Conservation (phyloP, 2,797 vertebrate species). For the Masticophis lateralis region DNA sequence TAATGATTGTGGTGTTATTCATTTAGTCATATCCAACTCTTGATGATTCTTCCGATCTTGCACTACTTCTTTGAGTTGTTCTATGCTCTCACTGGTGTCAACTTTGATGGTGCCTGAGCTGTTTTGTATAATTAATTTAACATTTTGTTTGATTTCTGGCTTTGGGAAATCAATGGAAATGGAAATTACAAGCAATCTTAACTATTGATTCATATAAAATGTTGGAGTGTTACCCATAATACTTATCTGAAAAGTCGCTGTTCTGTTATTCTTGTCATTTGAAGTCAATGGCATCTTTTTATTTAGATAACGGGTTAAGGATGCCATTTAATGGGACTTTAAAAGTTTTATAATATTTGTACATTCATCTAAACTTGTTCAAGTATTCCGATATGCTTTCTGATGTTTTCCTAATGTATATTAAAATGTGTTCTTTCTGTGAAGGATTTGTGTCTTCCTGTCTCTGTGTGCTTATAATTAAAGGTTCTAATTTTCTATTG, state of each 20-base stretch:
- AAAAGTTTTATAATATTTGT: not conserved
- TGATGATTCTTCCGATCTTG: too few relatives aligned
- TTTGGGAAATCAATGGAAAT: conserved; percentile 30
- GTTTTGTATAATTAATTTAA: not conserved
- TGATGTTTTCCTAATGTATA: not conserved
- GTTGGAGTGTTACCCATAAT: not conserved
- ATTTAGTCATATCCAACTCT: too few relatives aligned
- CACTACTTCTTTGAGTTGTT: too few relatives aligned
- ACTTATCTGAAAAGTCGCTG: not conserved
- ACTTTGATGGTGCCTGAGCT: not conserved
- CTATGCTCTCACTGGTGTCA: not conserved
- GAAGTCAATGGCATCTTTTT: not conserved
- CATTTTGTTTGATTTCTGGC: conserved; percentile 26
- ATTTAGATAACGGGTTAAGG: not conserved
- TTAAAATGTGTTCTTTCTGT: not conserved
- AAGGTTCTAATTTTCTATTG: not conserved
- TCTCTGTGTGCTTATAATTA: not conserved
- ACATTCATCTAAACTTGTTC: not conserved
- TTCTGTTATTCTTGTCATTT: not conserved
- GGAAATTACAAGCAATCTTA: not conserved
- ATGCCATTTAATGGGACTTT: not conserved
- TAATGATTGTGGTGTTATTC: too few relatives aligned
- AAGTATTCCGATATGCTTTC: not conserved
- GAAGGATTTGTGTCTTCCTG: not conserved
- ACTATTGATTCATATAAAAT: not conserved